A percentile compares a stretch with the other conserved stretches of the same genome.
phyloP scores from a whole-genome alignment of 1,140 invertebrate species.

The Mylabris phalerata region DNA sequence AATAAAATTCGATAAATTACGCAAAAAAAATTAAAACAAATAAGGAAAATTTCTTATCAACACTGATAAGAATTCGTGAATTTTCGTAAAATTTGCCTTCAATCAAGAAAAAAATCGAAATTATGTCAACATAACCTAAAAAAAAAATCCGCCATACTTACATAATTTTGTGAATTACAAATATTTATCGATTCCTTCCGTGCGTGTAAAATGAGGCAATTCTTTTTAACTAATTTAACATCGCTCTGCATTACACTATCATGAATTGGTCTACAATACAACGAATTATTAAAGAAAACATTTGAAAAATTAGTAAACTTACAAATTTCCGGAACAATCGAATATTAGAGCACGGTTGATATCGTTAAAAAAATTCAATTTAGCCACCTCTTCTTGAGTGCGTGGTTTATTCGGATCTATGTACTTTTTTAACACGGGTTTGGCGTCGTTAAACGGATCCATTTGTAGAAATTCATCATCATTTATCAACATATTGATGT shows the following conservation, averaged over 20 bases:
- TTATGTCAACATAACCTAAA: too few relatives aligned
- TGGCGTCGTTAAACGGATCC: not conserved
- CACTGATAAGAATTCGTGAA: too few relatives aligned
- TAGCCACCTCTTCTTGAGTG: slow-evolving; percentile 2
- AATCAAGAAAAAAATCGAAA: too few relatives aligned
- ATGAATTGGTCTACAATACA: slow-evolving; percentile 2
- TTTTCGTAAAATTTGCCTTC: too few relatives aligned
- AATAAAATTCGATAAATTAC: too few relatives aligned
- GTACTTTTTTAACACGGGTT: not conserved
- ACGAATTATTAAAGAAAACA: not conserved
- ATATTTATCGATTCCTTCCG: slow-evolving; percentile 2
- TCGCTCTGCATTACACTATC: slow-evolving; percentile 6
- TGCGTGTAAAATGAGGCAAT: slow-evolving; percentile 1
- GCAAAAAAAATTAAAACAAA: too few relatives aligned
- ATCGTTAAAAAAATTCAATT: slow-evolving; percentile 11
- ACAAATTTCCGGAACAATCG: slow-evolving; percentile 6
- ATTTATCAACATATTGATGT: not conserved
- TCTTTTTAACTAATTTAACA: slow-evolving; percentile 2
- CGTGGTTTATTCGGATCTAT: slow-evolving; percentile 4
- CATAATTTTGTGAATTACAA: slow-evolving; percentile 6
- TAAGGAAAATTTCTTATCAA: too few relatives aligned
- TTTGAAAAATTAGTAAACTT: not conserved
- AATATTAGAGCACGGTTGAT: slow-evolving; percentile 3
- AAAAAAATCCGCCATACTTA: not conserved
- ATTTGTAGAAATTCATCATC: not conserved